Evolutionary conservation across 2,888 invertebrate species (phyloP).

Genomic region (Flexamia atlantica): DNA sequence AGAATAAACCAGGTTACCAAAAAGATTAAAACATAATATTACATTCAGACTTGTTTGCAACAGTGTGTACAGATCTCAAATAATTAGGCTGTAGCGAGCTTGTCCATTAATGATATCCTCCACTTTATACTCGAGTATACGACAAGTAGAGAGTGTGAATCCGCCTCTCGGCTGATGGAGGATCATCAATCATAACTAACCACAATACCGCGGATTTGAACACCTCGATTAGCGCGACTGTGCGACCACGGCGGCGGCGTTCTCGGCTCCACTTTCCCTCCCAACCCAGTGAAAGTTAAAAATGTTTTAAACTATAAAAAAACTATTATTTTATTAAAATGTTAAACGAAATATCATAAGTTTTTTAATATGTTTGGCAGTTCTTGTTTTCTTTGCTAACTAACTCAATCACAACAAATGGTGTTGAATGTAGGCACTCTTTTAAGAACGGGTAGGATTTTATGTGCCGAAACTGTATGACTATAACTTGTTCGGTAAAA

Average conservation of each 20-base stretch:
- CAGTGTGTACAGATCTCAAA: neutral
- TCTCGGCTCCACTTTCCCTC: neutral
- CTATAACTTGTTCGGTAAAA: neutral
- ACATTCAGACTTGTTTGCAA: too few relatives aligned
- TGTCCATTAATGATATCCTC: neutral
- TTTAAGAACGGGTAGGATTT: too few relatives aligned
- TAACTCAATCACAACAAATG: too few relatives aligned
- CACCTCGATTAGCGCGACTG: constrained; percentile 17
- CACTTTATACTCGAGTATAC: neutral
- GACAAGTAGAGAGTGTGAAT: neutral
- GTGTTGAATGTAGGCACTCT: too few relatives aligned
- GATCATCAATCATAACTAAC: constrained; percentile 31
- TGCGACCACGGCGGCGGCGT: neutral
- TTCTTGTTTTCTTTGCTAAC: too few relatives aligned
- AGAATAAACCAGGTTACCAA: too few relatives aligned
- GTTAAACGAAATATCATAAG: too few relatives aligned
- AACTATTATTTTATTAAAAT: too few relatives aligned
- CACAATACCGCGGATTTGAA: constrained; percentile 10
- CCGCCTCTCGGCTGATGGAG: neutral
- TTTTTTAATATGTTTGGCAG: too few relatives aligned
- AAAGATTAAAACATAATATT: too few relatives aligned
- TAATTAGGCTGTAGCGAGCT: neutral
- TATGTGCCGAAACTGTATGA: neutral
- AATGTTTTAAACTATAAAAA: neutral
- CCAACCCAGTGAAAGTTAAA: constrained; percentile 10